Percentiles rank a stretch among this genome's conserved stretches.
Conservation (phyloP, 2,113 vertebrate genomes). For the Corythoichthys intestinalis region DNA sequence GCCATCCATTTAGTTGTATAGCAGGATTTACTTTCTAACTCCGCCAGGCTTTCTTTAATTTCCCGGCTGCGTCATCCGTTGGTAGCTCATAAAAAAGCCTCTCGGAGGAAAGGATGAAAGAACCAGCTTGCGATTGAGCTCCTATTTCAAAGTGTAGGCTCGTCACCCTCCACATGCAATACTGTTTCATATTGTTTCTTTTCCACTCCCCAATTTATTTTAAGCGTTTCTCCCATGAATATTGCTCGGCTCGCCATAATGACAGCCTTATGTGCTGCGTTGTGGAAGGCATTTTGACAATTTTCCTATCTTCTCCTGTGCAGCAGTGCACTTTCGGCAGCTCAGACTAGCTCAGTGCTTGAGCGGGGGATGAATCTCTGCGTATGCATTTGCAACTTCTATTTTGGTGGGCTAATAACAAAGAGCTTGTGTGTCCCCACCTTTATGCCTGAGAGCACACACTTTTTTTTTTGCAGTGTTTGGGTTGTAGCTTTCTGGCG, state of each 20-base stretch:
- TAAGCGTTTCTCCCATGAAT: conserved; percentile 40
- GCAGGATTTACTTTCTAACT: neutral
- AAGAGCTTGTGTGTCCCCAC: neutral
- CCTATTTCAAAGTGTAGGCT: conserved; percentile 28
- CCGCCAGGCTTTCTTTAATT: neutral
- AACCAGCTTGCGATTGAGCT: conserved; percentile 23
- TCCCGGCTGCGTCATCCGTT: neutral
- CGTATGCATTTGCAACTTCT: neutral
- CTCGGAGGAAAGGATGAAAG: conserved; percentile 36
- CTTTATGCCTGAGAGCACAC: neutral
- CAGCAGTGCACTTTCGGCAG: conserved; percentile 41
- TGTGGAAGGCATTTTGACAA: conserved; percentile 23
- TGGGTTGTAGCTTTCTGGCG: conserved; percentile 57
- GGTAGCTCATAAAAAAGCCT: conserved; percentile 13
- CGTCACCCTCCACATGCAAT: conserved; percentile 8
- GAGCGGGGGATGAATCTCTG: conserved; percentile 1
- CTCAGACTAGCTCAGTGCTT: conserved; percentile 26
- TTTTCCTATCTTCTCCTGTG: conserved; percentile 61
- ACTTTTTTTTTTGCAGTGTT: neutral
- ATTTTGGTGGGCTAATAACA: conserved; percentile 12
- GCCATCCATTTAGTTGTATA: neutral
- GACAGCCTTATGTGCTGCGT: conserved; percentile 40
- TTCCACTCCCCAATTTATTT: conserved; percentile 23
- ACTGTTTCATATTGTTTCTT: conserved; percentile 12
- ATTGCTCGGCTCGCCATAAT: conserved; percentile 43